Percentiles rank a stretch among this genome's conserved stretches.
Conservation (phyloP, 2,797 vertebrate genomes). For the Lagodon rhomboides region DNA sequence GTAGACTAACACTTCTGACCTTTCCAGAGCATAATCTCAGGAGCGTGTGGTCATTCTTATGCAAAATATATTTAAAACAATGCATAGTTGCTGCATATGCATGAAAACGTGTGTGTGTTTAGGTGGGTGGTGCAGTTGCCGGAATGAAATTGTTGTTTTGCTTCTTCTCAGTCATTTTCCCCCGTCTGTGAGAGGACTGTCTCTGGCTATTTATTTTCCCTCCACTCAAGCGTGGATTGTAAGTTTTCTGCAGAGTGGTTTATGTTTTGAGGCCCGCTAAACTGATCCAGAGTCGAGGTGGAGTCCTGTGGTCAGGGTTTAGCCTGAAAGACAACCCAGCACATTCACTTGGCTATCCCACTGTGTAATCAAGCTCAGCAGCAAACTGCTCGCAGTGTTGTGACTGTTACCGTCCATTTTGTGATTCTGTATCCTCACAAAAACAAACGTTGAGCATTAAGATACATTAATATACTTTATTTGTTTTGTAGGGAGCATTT, state of each 20-base stretch:
- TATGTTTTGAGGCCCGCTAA: constrained; percentile 69
- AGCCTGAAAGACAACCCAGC: constrained; percentile 62
- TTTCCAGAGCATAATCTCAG: constrained; percentile 11
- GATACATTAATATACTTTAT: background rate
- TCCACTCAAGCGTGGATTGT: constrained; percentile 47
- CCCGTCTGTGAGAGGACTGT: constrained; percentile 46
- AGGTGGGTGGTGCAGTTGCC: constrained; percentile 6
- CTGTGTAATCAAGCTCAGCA: constrained; percentile 66
- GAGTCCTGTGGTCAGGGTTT: constrained; percentile 77
- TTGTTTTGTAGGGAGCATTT: background rate
- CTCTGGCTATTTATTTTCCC: constrained; percentile 55
- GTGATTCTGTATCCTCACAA: background rate
- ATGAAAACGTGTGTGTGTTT: constrained; percentile 7
- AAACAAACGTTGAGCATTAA: background rate
- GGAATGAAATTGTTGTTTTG: constrained; percentile 41
- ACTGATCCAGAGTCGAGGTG: constrained; percentile 80
- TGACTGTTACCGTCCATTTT: constrained; percentile 19
- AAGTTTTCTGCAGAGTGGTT: constrained; percentile 58
- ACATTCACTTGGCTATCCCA: constrained; percentile 59
- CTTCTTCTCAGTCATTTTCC: constrained; percentile 42
- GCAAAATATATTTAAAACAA: constrained; percentile 19
- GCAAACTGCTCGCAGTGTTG: constrained; percentile 38
- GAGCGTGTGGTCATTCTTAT: constrained; percentile 18
- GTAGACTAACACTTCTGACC: constrained; percentile 5
- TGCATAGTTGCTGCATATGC: constrained; percentile 7